These are phyloP conservation scores for Aplysia californica DNA, from an alignment of 1,140 invertebrate genomes.

Conservation along the genomic window DNA sequence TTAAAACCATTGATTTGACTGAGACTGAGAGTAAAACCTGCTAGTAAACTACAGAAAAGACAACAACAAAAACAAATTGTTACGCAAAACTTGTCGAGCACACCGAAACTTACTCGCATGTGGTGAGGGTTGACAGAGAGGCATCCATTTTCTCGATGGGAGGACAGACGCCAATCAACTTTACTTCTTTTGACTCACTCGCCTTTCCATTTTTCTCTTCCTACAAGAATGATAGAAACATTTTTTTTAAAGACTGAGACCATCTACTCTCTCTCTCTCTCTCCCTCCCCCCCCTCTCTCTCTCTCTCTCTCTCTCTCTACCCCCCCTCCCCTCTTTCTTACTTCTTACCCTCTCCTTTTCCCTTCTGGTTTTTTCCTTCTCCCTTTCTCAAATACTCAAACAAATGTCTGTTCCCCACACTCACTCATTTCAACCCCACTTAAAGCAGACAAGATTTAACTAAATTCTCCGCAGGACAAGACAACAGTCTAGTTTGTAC, in stretches of 20 bases:
- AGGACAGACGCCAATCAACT: conserved; percentile 71
- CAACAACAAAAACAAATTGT: neutral
- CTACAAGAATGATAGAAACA: conserved; percentile 27
- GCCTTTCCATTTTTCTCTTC: conserved; percentile 82
- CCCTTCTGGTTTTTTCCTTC: too few species aligned
- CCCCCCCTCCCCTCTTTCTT: too few species aligned
- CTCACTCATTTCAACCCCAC: too few species aligned
- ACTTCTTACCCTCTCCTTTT: too few species aligned
- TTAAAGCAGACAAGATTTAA: too few species aligned
- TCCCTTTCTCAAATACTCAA: too few species aligned
- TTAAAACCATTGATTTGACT: neutral
- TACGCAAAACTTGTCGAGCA: neutral
- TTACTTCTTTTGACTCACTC: conserved; percentile 79
- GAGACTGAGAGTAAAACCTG: neutral
- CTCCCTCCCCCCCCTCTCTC: too few species aligned
- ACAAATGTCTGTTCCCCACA: too few species aligned
- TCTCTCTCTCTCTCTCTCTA: too few species aligned
- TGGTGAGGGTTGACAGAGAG: conserved; percentile 67
- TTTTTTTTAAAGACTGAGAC: neutral
- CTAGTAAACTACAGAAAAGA: neutral
- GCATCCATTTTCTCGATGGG: conserved; percentile 74
- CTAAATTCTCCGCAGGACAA: too few species aligned
- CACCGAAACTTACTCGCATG: conserved; percentile 62
- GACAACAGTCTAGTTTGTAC: too few species aligned
- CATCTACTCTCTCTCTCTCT: too few species aligned